Base-by-base conservation (phyloP, 2,113 vertebrate species). In the Sinosuthora webbiana region DNA sequence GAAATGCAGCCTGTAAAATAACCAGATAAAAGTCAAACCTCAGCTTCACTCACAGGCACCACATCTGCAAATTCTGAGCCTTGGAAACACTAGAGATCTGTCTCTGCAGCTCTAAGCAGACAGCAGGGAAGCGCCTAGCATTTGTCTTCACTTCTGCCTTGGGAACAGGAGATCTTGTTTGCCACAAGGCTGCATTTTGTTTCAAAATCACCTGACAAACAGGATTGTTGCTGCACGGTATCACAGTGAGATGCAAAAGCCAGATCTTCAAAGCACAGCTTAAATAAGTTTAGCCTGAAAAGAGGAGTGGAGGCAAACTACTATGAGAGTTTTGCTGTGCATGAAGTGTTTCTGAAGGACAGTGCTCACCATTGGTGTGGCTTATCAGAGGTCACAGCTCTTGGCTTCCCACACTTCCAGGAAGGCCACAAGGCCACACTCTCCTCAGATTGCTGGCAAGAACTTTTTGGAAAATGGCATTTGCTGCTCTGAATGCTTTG, bases 211-310 rank as follows among this genome's bases (percentile, higher is more conserved):
- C 90, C 86, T 1, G 18, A 81, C 60, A 78, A 94, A 90, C 86
- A 87, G 76, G 86, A 94, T 62, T 68, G 69, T 7, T 60, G 35
- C 64, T 86, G 33, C 31, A 17, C 8, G 25, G 65, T 94, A 92
- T 95, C 94, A 82, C 52, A 84, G 77, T 0, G 33, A 73, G 76
- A 96, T 93, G 86, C 83, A 94, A 95, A 94, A 82, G 21, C 53
- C 20, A n/a, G 50, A 80, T 67, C 93, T 93, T 94, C 93, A 96
- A 96, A 97, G 93, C 33, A 52, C 25, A 1, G 31, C 63, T 93
- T 94, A 80, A 93, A 85, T 53, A 79, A 82, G 28, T 85, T 87
- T 9, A 31, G 35, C 67, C 93, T 90, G 71, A 68, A 44, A 89
- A 78, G 60, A 65, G 22, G 31, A 83, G 52, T 9, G 24, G 37